Conservation (phyloP, 1,140 invertebrate genomes). For the Brachionus koreanus region DNA sequence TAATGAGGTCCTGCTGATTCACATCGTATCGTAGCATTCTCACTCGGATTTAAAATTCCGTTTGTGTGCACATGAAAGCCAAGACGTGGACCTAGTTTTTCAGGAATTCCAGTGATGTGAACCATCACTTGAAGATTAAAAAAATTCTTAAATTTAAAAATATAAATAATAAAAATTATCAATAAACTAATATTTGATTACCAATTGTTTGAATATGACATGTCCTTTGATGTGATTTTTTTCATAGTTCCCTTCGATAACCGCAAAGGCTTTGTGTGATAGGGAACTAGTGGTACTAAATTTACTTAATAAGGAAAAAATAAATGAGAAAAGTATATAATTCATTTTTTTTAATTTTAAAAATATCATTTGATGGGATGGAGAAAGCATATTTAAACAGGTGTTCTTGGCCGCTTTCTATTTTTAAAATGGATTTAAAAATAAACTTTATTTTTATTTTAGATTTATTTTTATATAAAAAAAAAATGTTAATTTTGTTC, state of each 20-base stretch:
- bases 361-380: background rate
- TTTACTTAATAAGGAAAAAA: background rate
- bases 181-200: background rate
- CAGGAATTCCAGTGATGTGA: background rate
- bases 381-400: background rate
- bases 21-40: slow-evolving; percentile 45
- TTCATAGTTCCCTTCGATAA: background rate
- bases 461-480: background rate
- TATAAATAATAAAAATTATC: background rate
- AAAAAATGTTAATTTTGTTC: background rate
- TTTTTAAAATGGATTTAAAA: background rate
- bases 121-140: background rate
- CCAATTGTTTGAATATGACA: slow-evolving; percentile 25
- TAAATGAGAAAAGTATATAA: background rate
- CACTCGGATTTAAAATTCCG: slow-evolving; percentile 8
- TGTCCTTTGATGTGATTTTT: background rate
- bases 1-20: background rate
- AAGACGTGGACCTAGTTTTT: background rate
- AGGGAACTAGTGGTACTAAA: background rate
- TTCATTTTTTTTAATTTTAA: background rate
- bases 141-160: background rate
- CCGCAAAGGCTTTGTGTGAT: background rate
- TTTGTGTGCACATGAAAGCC: slow-evolving; percentile 27
- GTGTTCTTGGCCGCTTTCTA: background rate
- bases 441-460: background rate